Evolutionary conservation across 1,140 invertebrate genomes (phyloP).

Genomic region (Ooceraea biroi): DNA sequence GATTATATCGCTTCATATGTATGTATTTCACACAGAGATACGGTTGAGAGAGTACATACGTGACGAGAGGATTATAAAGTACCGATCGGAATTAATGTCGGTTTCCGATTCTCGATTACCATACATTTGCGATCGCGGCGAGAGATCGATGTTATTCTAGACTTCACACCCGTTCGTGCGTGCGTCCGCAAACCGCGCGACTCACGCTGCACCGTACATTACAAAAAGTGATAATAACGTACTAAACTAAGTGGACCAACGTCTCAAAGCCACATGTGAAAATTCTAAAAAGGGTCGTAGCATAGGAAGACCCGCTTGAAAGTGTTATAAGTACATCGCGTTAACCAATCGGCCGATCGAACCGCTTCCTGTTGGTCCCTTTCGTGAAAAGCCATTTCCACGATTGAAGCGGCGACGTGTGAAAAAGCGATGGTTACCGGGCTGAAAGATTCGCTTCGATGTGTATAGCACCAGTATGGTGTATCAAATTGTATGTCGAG

Average conservation of each 20-base stretch:
- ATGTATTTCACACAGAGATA: constrained; percentile 6
- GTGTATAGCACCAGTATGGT: not conserved
- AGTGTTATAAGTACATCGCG: constrained; percentile 72
- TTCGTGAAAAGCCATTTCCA: constrained; percentile 21
- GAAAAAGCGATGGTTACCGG: constrained; percentile 3
- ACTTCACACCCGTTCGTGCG: constrained; percentile 37
- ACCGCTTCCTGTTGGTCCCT: not conserved
- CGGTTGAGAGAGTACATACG: too few relatives aligned
- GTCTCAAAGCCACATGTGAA: constrained; percentile 72
- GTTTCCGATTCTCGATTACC: constrained; percentile 44
- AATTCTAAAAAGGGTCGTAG: constrained; percentile 76
- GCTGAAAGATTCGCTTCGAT: not conserved
- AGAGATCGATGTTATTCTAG: constrained; percentile 43
- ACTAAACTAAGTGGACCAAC: constrained; percentile 74
- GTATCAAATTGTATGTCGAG: not conserved
- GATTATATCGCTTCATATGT: constrained; percentile 20
- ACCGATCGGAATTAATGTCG: constrained; percentile 26
- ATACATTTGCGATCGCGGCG: constrained; percentile 34
- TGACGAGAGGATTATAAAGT: constrained; percentile 22
- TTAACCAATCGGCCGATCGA: constrained; percentile 69
- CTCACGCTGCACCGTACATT: constrained; percentile 36
- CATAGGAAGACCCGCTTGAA: constrained; percentile 73
- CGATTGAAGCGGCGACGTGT: constrained; percentile 36
- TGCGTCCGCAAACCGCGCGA: constrained; percentile 15
- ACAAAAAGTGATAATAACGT: constrained; percentile 72